phyloP scores from a whole-genome alignment of 2,888 invertebrate species.

The Atrina japonica region DNA sequence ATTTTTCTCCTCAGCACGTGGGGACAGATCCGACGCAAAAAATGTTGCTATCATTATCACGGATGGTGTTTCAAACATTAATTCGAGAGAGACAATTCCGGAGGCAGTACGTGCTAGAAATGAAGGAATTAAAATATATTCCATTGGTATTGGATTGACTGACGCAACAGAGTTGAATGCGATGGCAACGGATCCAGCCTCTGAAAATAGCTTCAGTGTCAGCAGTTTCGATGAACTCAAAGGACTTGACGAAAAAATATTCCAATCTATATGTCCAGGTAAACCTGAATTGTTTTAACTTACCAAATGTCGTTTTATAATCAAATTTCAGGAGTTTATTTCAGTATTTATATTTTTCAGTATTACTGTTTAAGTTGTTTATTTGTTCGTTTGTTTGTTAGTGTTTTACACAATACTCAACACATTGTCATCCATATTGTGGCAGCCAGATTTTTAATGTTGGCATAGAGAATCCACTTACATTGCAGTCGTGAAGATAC shows the following conservation, averaged over 20 bases:
- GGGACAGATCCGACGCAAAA: slow-evolving; percentile 70
- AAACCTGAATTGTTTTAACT: no score
- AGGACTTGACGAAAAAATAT: slow-evolving; percentile 53
- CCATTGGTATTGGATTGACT: slow-evolving; percentile 71
- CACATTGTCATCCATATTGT: no score
- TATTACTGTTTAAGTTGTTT: no score
- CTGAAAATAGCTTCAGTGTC: slow-evolving; percentile 67
- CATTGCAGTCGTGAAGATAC: no score
- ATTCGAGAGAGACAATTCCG: slow-evolving; percentile 62
- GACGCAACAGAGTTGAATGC: slow-evolving; percentile 71
- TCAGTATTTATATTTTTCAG: slow-evolving; percentile 1
- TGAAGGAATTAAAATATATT: slow-evolving; percentile 68
- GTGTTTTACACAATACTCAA: no score
- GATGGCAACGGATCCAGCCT: slow-evolving; percentile 67
- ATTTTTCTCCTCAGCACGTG: slow-evolving; percentile 68
- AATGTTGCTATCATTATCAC: slow-evolving; percentile 74
- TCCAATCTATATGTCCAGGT: slow-evolving; percentile 60
- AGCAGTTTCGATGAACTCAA: slow-evolving; percentile 65
- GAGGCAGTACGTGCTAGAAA: slow-evolving; percentile 66
- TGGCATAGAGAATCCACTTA: no score
- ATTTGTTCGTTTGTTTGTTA: no score
- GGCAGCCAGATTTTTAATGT: no score
- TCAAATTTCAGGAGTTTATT: background rate
- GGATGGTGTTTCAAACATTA: slow-evolving; percentile 77
- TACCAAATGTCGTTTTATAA: background rate